Evolutionary conservation across 1,140 invertebrate species (phyloP), one percentile per base, ranked within the genome.

Genomic region (Hypothenemus hampei): DNA sequence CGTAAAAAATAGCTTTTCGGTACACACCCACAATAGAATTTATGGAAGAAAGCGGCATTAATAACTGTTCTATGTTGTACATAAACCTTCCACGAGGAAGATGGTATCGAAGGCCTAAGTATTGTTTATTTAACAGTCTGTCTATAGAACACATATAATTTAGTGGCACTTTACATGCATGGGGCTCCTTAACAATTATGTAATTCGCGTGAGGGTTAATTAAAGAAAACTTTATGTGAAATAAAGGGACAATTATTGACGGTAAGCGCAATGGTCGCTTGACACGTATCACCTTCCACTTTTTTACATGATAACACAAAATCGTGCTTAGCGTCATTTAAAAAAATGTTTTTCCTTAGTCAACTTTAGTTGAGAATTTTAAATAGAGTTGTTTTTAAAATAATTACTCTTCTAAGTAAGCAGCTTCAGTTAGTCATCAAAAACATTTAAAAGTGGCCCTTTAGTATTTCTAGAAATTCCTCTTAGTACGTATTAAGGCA

Each of bases 101-200:
- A 46, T 46, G 26, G 15, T 46, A 46, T 46, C 44, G 21, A 0
- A n/a, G 16, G 26, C 13, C 29, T 46, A 46, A 46, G 44, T 46
- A 46, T 46, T 46, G 44, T 46, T 46, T 46, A 46, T 46, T 46
- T 46, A 33, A 46, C 26, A 33, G 44, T 46, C 23, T 46, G 19
- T 46, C 44, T 46, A 46, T 46, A 46, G 44, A 33, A 13, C 26
- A 15, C 44, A 46, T 46, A 33, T 46, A 46, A 46, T 46, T 46
- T 46, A 46, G 44, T 46, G 44, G 44, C 19, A 46, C 22, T 46
- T 46, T 31, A 46, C 44, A 46, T 46, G 44, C 44, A 46, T n/a
- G n/a, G 44, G 24, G 1, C 44, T 46, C 44, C 44, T 46, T 46
- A 46, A 46, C 44, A 46, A 46, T 46, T 46, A 46, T 22, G 20